Base-by-base conservation (phyloP, 2,113 vertebrate species). In the Amia ocellicauda region DNA sequence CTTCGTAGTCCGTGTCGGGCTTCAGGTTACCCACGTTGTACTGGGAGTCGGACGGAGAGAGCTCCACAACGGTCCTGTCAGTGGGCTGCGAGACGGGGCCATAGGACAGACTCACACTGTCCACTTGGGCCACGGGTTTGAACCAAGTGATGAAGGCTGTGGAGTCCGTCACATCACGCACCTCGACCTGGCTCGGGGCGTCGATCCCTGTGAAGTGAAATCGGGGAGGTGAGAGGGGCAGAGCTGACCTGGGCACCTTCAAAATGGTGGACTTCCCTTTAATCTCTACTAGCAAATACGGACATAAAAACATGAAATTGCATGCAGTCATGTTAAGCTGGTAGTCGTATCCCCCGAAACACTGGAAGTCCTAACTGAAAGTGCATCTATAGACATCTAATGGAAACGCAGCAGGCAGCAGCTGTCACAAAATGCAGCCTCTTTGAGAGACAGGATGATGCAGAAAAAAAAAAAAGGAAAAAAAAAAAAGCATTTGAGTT, bases 111-210 rank as follows among this genome's bases (percentile, higher is more conserved):
- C 86, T 93, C 0, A 98, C 63, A 1, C 86, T 75, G 0, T 99
- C 94, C 0, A 99, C 91, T 51, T 90, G 81, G 16, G 97, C 94
- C 64, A 95, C 74, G 1, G 97, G 95, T 64, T 94, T 95, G 76
- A 88, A 89, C 96, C 97, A 99, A 0, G 94, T 96, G 76, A 98
- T 81, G 23, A 98, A 85, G 0, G 94, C 95, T 0, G 95, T 96
- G 41, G 89, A 92, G 81, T 98, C 97, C 0, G 93, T 98, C 66
- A 98, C 83, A 0, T 99, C 94, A n/a, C 84, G 93, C 36, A 92
- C 89, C n/a, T 96, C 89, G 0, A 97, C 84, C 64, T 95, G 92
- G 72, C 92, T 91, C 8, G 97, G 97, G 16, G 91, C 89, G 28
- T 99, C 97, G 0, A 99, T 88, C 65, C 83, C 97, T 99, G 74